These are phyloP conservation scores for Tauraco erythrolophus DNA, from an alignment of 2,113 vertebrate genomes.

Conservation along the genomic window DNA sequence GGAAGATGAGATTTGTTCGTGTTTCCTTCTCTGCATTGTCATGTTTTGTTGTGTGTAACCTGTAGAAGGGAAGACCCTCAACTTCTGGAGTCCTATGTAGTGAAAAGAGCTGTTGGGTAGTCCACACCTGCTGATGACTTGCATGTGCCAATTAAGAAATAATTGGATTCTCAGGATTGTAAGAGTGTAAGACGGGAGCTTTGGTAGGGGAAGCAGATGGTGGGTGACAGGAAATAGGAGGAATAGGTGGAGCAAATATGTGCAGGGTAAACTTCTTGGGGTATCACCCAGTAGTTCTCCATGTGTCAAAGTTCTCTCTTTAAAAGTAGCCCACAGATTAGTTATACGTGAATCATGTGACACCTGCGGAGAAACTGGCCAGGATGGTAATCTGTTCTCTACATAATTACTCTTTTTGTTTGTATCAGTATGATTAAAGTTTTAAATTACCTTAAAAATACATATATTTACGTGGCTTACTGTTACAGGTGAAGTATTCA, in stretches of 20 bases:
- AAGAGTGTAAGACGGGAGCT: background rate
- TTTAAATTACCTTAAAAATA: background rate
- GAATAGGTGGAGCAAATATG: background rate
- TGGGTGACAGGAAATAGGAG: background rate
- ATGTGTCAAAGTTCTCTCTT: background rate
- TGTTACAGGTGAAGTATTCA: background rate
- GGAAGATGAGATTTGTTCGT: background rate
- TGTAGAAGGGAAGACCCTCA: background rate
- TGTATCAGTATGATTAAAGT: background rate
- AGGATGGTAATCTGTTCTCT: background rate
- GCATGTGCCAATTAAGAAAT: background rate
- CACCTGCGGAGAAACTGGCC: background rate
- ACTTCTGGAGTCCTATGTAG: background rate
- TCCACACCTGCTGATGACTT: background rate
- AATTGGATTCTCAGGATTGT: background rate
- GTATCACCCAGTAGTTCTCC: background rate
- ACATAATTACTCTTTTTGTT: background rate
- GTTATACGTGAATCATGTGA: background rate
- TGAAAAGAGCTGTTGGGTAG: background rate
- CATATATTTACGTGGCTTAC: background rate
- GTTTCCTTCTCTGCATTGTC: background rate
- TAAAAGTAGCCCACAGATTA: background rate
- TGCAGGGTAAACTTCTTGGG: background rate
- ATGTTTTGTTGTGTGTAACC: fast-evolving
- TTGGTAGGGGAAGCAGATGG: background rate